Percentiles rank a stretch among this genome's conserved stretches.
Conservation (phyloP, 2,113 vertebrate species). For the Paratilapia polleni region DNA sequence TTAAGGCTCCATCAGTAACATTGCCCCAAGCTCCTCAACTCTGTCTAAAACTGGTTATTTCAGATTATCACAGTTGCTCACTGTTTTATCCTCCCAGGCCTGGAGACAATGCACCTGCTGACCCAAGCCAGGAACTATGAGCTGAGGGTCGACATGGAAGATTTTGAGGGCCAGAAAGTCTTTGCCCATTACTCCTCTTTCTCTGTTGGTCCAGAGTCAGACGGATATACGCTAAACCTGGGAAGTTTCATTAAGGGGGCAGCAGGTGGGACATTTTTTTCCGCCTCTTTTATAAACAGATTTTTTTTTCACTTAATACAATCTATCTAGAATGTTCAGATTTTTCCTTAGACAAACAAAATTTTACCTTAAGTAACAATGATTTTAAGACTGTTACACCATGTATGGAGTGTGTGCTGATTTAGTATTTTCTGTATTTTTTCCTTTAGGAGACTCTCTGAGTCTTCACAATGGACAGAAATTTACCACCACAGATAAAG, state of each 20-base stretch:
- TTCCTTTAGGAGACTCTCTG: conserved; percentile 80
- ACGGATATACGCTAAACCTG: conserved; percentile 34
- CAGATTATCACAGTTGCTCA: not conserved
- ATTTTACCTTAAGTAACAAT: not conserved
- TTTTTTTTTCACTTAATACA: not conserved
- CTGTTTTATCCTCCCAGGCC: conserved; percentile 6
- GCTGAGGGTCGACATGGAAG: conserved; percentile 56
- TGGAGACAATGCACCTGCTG: conserved; percentile 57
- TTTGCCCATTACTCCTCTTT: conserved; percentile 37
- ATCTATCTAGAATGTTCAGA: accelerated
- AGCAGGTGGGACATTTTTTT: conserved; percentile 26
- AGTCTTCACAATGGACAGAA: conserved; percentile 76
- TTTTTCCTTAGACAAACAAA: not conserved
- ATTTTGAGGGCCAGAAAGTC: conserved; percentile 54
- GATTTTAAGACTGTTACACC: not conserved
- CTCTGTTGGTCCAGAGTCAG: conserved; percentile 42
- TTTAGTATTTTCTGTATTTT: not conserved
- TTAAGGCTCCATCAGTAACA: not conserved
- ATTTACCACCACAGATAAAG: conserved; percentile 84
- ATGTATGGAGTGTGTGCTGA: not conserved
- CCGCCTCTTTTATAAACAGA: not conserved
- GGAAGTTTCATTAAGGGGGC: conserved; percentile 40
- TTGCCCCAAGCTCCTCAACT: not conserved
- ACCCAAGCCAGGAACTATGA: conserved; percentile 40
- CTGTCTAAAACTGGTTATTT: not conserved